Percentiles rank a stretch among this genome's conserved stretches.
phyloP scores from a whole-genome alignment of 2,797 vertebrate species.

The Sus cebifrons region DNA sequence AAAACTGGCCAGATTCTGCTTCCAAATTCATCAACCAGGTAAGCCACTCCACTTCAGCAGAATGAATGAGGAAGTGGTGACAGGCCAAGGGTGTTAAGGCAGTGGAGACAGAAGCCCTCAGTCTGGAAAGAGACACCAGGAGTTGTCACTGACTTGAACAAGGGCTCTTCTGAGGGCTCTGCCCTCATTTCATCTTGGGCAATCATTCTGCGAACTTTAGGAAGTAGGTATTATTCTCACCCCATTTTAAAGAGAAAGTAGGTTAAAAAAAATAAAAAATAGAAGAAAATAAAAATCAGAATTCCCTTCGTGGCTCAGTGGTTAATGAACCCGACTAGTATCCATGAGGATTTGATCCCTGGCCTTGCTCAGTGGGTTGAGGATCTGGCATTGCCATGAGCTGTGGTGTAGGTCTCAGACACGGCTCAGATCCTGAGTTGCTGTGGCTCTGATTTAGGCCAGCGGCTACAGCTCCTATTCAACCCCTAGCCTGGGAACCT shows the following conservation, averaged over 20 bases:
- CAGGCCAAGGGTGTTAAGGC: neutral
- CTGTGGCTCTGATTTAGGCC: too few species aligned
- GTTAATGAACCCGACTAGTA: too few species aligned
- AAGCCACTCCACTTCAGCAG: neutral
- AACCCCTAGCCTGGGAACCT: too few species aligned
- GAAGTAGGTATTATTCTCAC: neutral
- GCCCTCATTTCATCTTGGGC: neutral
- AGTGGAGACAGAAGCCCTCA: neutral
- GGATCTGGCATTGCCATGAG: too few species aligned
- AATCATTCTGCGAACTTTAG: neutral
- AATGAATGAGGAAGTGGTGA: neutral
- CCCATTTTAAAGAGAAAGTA: neutral
- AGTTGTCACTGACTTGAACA: neutral
- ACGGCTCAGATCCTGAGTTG: too few species aligned
- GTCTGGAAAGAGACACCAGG: neutral
- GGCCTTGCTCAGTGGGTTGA: too few species aligned
- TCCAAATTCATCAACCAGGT: neutral
- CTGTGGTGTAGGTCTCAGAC: too few species aligned
- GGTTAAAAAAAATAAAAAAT: too few species aligned
- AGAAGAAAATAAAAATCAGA: too few species aligned
- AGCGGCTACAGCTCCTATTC: too few species aligned
- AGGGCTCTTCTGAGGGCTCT: neutral
- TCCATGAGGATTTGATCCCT: too few species aligned
- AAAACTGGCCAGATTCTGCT: neutral
- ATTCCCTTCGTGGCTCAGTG: too few species aligned